Conservation (phyloP, 2,113 vertebrate genomes). For the Cavia porcellus region DNA sequence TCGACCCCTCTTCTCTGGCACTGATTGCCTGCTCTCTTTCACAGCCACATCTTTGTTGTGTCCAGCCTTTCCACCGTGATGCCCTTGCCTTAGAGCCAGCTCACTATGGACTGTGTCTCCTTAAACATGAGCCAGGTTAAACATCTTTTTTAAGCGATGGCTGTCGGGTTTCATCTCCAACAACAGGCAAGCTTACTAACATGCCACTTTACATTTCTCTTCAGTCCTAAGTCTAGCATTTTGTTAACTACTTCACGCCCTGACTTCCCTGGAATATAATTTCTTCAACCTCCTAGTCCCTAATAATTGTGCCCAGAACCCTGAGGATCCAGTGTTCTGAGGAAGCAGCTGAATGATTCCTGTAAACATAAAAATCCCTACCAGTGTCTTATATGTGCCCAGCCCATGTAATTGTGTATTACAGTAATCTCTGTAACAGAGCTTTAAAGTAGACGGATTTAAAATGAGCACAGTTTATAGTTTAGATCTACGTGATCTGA, state of each 20-base stretch:
- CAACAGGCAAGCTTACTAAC: background rate
- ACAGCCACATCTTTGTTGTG: background rate
- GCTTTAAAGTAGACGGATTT: background rate
- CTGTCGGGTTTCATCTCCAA: too few species aligned
- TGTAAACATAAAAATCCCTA: background rate
- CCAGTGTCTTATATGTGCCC: background rate
- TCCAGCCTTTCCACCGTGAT: background rate
- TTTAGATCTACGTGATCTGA: background rate
- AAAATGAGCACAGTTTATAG: background rate
- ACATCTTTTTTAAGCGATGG: background rate
- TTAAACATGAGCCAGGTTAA: background rate
- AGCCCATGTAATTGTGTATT: too few species aligned
- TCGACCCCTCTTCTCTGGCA: background rate
- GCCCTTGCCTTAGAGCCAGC: background rate
- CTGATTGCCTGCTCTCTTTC: background rate
- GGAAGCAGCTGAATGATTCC: background rate
- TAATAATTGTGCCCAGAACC: background rate
- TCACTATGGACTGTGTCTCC: background rate
- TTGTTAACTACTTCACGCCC: background rate
- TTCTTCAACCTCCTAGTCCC: background rate
- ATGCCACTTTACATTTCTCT: background rate
- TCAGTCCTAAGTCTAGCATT: background rate
- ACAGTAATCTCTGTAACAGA: background rate
- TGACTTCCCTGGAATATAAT: background rate
- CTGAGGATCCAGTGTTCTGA: background rate